Base-by-base conservation (phyloP, 2,797 vertebrate genomes). In the Phyllotis vaccarum region DNA sequence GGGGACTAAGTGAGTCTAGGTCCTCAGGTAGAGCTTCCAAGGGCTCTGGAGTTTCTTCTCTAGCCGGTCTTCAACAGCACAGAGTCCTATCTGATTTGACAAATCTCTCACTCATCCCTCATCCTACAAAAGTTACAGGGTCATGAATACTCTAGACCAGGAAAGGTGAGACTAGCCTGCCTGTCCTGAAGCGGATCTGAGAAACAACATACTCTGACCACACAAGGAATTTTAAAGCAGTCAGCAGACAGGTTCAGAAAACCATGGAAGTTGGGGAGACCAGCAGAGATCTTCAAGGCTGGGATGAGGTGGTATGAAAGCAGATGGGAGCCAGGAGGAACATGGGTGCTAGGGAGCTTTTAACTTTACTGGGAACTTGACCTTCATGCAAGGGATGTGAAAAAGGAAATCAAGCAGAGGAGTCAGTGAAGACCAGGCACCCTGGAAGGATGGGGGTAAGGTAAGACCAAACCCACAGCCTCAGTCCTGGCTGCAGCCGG, bases 291-390 rank as follows among this genome's bases (percentile, higher is more conserved):
- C 58, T 83, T 52, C 13, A 12, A 64, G 78, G 56, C 12, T 0
- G 0, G 29, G 46, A 46, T 2, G 1, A 19, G 17, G 14, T 3
- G 6, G 21, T 6, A 5, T 29, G 37, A 62, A 22, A 13, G 56
- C 5, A 1, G 85, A 19, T 14, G 40, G 14, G 66, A 3, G 0
- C 7, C 0, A 0, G 2, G 37, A 17, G 1, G 2, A 31, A 43
- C 78, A 37, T 31, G 21, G 74, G 2, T 8, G 13, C 10, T 9
- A 5, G 2, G 6, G 2, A 49, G n/a, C 34, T 5, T 64, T 43
- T 66, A 27, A 54, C 74, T 85, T 56, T 80, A 68, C 81, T 6
- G 11, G 89, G 81, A 72, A 40, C 37, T 24, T 40, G 19, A 91
- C 14, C 37, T 29, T 90, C 46, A 12, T 6, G 6, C 2, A 5